phyloP scores from a whole-genome alignment of 2,113 vertebrate species.

The Sceloporus undulatus region DNA sequence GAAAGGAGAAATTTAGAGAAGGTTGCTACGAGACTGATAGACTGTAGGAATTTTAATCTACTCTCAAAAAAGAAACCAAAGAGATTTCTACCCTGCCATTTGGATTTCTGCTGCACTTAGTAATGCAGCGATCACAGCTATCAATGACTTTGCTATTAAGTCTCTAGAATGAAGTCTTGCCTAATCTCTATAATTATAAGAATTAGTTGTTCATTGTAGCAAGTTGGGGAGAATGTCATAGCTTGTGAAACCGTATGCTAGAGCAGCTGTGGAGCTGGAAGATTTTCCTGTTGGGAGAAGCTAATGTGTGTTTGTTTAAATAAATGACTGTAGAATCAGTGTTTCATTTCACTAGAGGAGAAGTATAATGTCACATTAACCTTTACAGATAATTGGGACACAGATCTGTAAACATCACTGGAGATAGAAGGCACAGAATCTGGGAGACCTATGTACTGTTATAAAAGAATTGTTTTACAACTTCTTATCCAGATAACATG shows the following conservation, averaged over 20 bases:
- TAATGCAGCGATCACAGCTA: slow-evolving; percentile 43
- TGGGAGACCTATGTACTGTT: background rate
- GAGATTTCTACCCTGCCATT: background rate
- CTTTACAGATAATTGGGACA: background rate
- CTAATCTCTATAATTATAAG: slow-evolving; percentile 25
- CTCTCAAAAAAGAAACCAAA: slow-evolving; percentile 50
- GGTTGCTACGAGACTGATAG: background rate
- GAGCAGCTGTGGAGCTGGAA: slow-evolving; percentile 13
- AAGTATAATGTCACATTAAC: background rate
- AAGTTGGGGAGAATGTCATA: slow-evolving; percentile 19
- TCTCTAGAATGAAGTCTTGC: slow-evolving; percentile 44
- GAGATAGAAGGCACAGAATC: background rate
- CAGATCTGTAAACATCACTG: background rate
- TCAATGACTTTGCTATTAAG: slow-evolving; percentile 9
- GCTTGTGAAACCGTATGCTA: slow-evolving; percentile 8
- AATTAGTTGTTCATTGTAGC: background rate
- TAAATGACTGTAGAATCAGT: background rate
- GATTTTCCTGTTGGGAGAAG: slow-evolving; percentile 6
- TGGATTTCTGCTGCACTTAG: slow-evolving; percentile 19
- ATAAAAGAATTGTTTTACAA: background rate
- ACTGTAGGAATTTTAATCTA: slow-evolving; percentile 2
- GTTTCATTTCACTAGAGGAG: slow-evolving; percentile 27
- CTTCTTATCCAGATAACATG: background rate
- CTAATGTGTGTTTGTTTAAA: background rate
- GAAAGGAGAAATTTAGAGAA: slow-evolving; percentile 26